Evolutionary conservation across 2,888 invertebrate genomes (phyloP), one percentile per base, ranked within the genome.

Genomic region (Macrophya annulata): DNA sequence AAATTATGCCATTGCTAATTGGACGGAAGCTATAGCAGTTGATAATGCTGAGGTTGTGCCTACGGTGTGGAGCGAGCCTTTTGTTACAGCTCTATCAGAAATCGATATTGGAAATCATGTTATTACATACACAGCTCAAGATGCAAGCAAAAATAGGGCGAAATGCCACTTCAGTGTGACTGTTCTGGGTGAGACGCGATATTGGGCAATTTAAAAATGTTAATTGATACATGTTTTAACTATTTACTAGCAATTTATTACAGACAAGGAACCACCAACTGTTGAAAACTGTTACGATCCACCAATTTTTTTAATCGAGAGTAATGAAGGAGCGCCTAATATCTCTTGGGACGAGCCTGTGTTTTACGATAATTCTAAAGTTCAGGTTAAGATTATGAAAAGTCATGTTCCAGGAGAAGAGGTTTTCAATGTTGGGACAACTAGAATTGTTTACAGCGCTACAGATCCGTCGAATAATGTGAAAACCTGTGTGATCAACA

Each of bases 41-140:
- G 96, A 96, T 93, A 96, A 96, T 90, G 95, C 96, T 0, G 94
- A 94, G 12, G 90, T 94, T 48, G 92, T 94, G 25, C 94, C 96
- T 0, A 93, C 94, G 0, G 89, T 96, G 62, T 95, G 96, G 94
- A 94, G 94, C 37, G 94, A 95, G 87, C 96, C 96, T 0, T 94
- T 95, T 17, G 92, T 96, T 5, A 93, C 92, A 65, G 94, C 95
- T 77, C 95, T 95, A 0, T 93, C 94, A 90, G 94, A 94, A 88
- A 94, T 96, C 76, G 94, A 94, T 86, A 95, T 96, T 87, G 96
- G 96, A 0, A 90, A 91, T 37, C 95, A 95, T 5, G 92, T 91
- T 15, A 94, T 96, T n/a, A 94, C 94, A 0, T 96, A 96, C 91
- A 94, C 94, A 15, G 96, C 96, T 0, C 95, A 95, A 88, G 96